These are phyloP conservation scores for Napeogenes inachia DNA, from an alignment of 2,888 invertebrate genomes.

Conservation along the genomic window DNA sequence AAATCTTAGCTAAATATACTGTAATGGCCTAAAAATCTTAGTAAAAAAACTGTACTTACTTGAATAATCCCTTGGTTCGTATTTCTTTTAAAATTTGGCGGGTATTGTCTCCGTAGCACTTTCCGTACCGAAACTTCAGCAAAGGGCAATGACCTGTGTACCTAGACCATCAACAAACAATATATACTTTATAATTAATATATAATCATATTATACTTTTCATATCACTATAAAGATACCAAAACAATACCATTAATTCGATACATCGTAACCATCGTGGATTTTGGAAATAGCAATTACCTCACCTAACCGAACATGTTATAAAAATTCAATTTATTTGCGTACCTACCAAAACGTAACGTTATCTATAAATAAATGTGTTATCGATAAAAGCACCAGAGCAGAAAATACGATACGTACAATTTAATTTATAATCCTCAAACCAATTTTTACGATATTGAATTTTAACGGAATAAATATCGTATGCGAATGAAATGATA, in stretches of 20 bases:
- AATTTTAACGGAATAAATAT: not conserved
- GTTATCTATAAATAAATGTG: conserved; percentile 5
- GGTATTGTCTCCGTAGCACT: conserved; percentile 83
- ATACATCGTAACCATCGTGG: no score
- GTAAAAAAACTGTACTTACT: conserved; percentile 47
- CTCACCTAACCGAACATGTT: not conserved
- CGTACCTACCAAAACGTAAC: not conserved
- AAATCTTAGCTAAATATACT: no score
- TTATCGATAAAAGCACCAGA: conserved; percentile 12
- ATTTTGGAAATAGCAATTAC: no score
- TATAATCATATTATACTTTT: no score
- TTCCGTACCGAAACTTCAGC: conserved; percentile 83
- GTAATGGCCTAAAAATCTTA: no score
- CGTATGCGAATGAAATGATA: no score
- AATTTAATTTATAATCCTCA: not conserved
- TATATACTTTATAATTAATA: not conserved
- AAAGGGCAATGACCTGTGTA: conserved; percentile 86
- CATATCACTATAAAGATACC: not conserved
- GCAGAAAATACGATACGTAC: not conserved
- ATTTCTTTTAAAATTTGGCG: conserved; percentile 81
- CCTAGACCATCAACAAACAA: conserved; percentile 56
- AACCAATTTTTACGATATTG: not conserved
- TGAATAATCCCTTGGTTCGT: conserved; percentile 66
- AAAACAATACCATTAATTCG: no score
- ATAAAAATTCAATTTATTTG: not conserved